phyloP scores from a whole-genome alignment of 2,888 invertebrate genomes.

The Drosophila nr. fundita region DNA sequence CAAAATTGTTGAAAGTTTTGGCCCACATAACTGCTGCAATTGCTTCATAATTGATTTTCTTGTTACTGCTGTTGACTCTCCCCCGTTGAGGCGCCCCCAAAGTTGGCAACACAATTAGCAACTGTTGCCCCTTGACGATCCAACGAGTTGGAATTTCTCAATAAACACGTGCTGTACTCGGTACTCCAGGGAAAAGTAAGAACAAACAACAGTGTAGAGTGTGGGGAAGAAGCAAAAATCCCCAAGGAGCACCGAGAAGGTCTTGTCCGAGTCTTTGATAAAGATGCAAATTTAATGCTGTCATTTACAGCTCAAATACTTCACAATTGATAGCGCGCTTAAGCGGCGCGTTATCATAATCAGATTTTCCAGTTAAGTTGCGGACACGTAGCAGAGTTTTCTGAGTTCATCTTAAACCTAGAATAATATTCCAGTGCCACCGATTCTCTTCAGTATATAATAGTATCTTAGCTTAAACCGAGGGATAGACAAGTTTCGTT shows the following conservation, averaged over 20 bases:
- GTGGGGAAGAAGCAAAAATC: not conserved
- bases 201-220: not conserved
- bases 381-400: not conserved
- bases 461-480: not conserved
- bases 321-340: not conserved
- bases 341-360: not conserved
- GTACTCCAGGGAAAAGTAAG: not conserved
- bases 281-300: not conserved
- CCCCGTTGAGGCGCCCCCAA: not conserved
- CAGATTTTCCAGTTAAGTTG: not conserved
- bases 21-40: slow-evolving; percentile 13
- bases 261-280: not conserved
- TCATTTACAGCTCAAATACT: not conserved
- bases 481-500: not conserved
- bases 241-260: not conserved
- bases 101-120: slow-evolving; percentile 6
- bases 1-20: slow-evolving; percentile 15
- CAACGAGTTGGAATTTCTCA: not conserved
- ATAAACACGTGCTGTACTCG: not conserved
- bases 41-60: slow-evolving; percentile 32
- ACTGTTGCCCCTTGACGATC: not conserved
- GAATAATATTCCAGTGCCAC: not conserved
- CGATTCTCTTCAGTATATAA: not conserved
- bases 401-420: not conserved
- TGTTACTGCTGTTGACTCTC: slow-evolving; percentile 3